These are phyloP conservation scores for Morone chrysops DNA, from an alignment of 2,113 vertebrate species.

Conservation along the genomic window DNA sequence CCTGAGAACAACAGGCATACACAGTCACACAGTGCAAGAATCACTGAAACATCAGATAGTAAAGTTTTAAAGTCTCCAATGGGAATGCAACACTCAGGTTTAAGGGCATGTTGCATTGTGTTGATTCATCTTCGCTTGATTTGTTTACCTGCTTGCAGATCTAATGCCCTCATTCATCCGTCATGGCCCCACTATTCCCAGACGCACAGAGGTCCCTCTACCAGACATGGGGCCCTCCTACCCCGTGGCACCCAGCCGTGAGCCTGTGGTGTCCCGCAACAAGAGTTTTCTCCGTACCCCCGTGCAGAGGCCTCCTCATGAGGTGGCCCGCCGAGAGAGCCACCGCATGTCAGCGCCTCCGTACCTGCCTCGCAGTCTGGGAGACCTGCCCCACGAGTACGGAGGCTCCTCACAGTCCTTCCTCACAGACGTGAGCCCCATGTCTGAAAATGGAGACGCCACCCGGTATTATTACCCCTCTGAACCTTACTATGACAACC, in stretches of 20 bases:
- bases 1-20: no score
- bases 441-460: slow-evolving; percentile 91
- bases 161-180: slow-evolving; percentile 99
- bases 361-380: slow-evolving; percentile 89
- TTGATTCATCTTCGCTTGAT: background rate
- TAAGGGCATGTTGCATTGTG: no score
- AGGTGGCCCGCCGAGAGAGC: slow-evolving; percentile 92
- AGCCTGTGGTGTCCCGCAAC: slow-evolving; percentile 88
- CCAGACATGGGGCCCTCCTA: slow-evolving; percentile 87
- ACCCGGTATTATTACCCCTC: slow-evolving; percentile 87
- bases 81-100: no score
- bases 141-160: slow-evolving; percentile 81
- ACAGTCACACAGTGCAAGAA: no score
- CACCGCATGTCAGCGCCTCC: slow-evolving; percentile 94
- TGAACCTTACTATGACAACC: slow-evolving; percentile 90
- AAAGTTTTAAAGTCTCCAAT: no score
- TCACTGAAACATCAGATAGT: no score
- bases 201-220: slow-evolving; percentile 91
- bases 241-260: slow-evolving; percentile 77
- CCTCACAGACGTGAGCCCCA: slow-evolving; percentile 85
- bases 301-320: slow-evolving; percentile 89
- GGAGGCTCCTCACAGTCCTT: slow-evolving; percentile 92
- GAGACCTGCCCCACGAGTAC: slow-evolving; percentile 92
- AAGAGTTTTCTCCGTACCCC: slow-evolving; percentile 91
- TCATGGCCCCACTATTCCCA: slow-evolving; percentile 96